These are phyloP conservation scores for Cyanistes caeruleus DNA, from an alignment of 2,113 vertebrate genomes.

Conservation along the genomic window DNA sequence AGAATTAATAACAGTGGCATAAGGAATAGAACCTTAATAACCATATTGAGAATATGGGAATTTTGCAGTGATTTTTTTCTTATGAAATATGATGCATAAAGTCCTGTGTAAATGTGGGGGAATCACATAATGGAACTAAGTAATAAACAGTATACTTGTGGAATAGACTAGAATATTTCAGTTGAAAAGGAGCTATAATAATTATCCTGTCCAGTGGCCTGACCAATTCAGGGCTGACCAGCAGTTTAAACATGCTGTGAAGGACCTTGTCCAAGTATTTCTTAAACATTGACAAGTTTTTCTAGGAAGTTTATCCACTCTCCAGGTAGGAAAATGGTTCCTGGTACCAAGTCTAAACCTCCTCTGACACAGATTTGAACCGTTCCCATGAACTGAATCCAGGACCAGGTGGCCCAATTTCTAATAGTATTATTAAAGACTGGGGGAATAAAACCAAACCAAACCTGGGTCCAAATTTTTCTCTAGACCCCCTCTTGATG, in stretches of 20 bases:
- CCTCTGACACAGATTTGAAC: not conserved
- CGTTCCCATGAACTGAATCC: not conserved
- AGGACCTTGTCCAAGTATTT: not conserved
- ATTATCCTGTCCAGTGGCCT: not conserved
- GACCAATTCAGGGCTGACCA: not conserved
- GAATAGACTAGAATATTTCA: not conserved
- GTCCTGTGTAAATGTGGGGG: not conserved
- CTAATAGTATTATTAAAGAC: not conserved
- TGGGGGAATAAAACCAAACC: rapidly evolving
- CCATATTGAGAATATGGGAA: not conserved
- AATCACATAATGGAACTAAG: not conserved
- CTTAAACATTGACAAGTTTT: not conserved
- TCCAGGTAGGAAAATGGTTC: not conserved
- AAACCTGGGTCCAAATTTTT: not conserved
- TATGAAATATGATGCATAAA: not conserved
- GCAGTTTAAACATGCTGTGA: not conserved
- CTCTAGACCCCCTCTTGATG: not conserved
- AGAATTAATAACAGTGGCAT: not conserved
- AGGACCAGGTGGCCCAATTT: not conserved
- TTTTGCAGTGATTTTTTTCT: not conserved
- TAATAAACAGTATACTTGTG: not conserved
- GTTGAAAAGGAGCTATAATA: not conserved
- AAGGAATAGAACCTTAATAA: not conserved
- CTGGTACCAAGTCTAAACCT: not conserved
- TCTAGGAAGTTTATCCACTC: not conserved